A percentile compares a stretch with the other conserved stretches of the same genome.
Conservation (phyloP, 1,140 invertebrate genomes). For the Orius laevigatus region DNA sequence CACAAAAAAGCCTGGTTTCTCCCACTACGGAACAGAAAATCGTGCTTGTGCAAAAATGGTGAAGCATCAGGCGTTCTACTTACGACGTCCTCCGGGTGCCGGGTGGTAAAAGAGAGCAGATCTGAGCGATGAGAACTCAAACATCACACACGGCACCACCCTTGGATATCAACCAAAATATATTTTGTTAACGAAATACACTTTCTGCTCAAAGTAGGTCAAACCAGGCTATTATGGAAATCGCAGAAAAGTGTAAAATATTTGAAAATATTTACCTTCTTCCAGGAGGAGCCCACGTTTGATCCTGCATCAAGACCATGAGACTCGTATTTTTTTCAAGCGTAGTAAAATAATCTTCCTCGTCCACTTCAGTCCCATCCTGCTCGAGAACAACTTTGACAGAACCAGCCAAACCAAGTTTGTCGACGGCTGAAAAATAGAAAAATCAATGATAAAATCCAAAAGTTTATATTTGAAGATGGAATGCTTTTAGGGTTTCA, state of each 20-base stretch:
- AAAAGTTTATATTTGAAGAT: no score
- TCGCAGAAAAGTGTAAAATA: no score
- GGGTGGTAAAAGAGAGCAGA: constrained; percentile 6
- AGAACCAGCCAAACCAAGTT: constrained; percentile 35
- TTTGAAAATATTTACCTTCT: constrained; percentile 13
- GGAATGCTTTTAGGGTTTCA: no score
- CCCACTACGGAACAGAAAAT: background rate
- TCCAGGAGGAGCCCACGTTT: constrained; percentile 21
- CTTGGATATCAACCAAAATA: constrained; percentile 6
- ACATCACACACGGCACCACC: constrained; percentile 8
- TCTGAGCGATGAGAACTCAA: constrained; percentile 8
- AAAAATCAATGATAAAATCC: no score
- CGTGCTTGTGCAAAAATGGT: background rate
- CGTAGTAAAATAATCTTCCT: constrained; percentile 73
- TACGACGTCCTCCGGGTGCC: constrained; percentile 2
- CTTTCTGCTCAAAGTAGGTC: background rate
- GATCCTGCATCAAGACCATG: constrained; percentile 43
- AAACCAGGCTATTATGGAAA: background rate
- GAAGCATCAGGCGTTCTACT: constrained; percentile 2
- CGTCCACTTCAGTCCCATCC: constrained; percentile 75
- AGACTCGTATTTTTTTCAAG: constrained; percentile 63
- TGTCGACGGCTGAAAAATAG: constrained; percentile 29
- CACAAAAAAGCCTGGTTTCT: no score
- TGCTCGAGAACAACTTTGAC: constrained; percentile 63
- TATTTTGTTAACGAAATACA: background rate